Evolutionary conservation across 2,113 vertebrate species (phyloP).

Genomic region (Ailuropoda melanoleuca): DNA sequence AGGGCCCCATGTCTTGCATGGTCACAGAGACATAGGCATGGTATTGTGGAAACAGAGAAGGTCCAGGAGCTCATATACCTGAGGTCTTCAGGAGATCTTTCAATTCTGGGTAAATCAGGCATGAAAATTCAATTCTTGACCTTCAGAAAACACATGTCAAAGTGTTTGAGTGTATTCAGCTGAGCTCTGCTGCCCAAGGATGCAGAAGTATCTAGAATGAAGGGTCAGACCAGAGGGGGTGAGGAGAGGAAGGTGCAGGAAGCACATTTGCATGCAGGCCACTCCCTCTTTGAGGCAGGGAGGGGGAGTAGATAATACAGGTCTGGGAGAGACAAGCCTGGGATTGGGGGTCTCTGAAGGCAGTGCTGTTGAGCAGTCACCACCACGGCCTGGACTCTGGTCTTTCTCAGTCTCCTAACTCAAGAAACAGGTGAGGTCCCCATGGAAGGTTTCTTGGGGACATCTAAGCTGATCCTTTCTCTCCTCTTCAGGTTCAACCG

Average conservation of each 20-base stretch:
- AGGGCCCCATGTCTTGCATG: not conserved
- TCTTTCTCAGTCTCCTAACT: not conserved
- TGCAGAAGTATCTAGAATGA: not conserved
- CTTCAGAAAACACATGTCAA: not conserved
- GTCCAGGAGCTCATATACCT: not conserved
- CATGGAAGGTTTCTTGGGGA: not conserved
- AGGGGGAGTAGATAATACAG: not conserved
- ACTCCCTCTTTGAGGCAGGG: not conserved
- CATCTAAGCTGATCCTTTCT: not conserved
- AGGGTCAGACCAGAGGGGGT: no score
- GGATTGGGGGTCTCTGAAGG: not conserved
- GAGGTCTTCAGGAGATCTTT: not conserved
- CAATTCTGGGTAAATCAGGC: not conserved
- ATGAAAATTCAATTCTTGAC: not conserved
- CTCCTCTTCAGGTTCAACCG: not conserved
- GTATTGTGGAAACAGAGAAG: not conserved
- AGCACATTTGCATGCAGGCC: not conserved
- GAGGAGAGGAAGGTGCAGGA: not conserved
- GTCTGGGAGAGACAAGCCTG: not conserved
- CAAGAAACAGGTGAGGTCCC: not conserved
- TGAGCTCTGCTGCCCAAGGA: not conserved
- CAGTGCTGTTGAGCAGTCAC: accelerated
- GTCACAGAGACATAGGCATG: not conserved
- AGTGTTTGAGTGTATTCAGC: not conserved
- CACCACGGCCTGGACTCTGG: not conserved